Base-by-base conservation (phyloP, 2,113 vertebrate genomes). In the Empidonax traillii region DNA sequence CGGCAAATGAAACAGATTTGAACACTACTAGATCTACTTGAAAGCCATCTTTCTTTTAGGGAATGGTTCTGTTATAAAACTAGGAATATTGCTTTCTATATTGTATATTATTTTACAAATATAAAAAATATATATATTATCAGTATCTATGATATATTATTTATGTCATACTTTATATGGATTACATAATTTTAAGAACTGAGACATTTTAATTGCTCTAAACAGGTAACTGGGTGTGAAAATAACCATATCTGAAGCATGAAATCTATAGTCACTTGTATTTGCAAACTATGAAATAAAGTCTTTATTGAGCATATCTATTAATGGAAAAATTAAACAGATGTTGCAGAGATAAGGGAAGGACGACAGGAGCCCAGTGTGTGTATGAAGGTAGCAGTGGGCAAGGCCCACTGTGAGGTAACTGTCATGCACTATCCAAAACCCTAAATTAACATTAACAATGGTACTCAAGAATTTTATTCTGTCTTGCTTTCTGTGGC, bases 1-100 rank as follows among this genome's bases (percentile, higher is more conserved):
- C 87, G 67, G 24, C 37, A 96, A 93, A 84, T 62, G 89, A 61
- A 94, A 52, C 24, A 65, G 77, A 72, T 87, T 77, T 76, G 63
- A 84, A 62, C 39, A 22, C n/a, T 65, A 80, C 16, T 46, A 37
- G 19, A 56, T 55, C 33, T 39, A 41, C 35, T 19, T 78, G 43
- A 87, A 83, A 90, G 67, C 25, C 51, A 51, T 37, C 61, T 24
- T 52, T 69, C 44, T 74, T 83, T 56, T n/a, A 58, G 55, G 73
- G 67, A 85, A 66, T 23, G 27, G 37, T 30, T 88, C 59, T 89
- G 27, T 41, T 35, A 52, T 18, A 69, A 91, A 78, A 71, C 19
- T 19, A 39, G 5, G n/a, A 58, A 74, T 24, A 75, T 10, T 55
- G 33, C 49, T 47, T 35, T 35, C 23, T 59, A 58, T n/a, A 58